phyloP scores from a whole-genome alignment of 2,797 vertebrate genomes.

The Pelochelys cantorii region DNA sequence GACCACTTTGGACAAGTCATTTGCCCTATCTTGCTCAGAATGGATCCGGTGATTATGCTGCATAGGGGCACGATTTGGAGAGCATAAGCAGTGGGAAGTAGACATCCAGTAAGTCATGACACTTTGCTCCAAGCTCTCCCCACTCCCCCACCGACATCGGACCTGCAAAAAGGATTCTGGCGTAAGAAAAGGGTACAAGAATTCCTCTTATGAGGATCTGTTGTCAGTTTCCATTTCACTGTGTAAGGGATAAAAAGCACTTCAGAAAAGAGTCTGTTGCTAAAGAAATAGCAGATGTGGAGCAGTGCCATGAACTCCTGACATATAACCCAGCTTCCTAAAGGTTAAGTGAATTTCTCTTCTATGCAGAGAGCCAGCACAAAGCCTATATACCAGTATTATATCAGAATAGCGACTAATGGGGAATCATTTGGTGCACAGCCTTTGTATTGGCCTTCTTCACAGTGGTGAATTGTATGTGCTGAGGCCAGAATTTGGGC shows the following conservation, averaged over 20 bases:
- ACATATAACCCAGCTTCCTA: neutral
- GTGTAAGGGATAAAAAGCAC: neutral
- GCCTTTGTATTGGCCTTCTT: neutral
- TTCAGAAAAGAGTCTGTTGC: neutral
- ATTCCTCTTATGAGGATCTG: neutral
- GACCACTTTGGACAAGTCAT: neutral
- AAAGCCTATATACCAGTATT: neutral
- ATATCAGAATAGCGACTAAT: neutral
- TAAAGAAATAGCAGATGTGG: neutral
- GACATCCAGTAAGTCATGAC: neutral
- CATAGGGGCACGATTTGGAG: neutral
- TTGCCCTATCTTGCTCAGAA: neutral
- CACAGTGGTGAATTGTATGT: neutral
- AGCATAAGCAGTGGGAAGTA: neutral
- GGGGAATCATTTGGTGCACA: neutral
- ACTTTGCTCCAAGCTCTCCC: neutral
- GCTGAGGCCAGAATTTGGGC: neutral
- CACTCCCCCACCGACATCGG: neutral
- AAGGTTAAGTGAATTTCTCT: neutral
- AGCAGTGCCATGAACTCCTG: neutral
- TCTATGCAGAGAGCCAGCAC: neutral
- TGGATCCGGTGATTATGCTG: neutral
- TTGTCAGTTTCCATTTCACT: neutral
- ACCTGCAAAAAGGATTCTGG: neutral
- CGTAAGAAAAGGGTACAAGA: neutral